A percentile compares a stretch with the other conserved stretches of the same genome.
phyloP scores from a whole-genome alignment of 2,888 invertebrate species.

The Lumbricus terrestris region DNA sequence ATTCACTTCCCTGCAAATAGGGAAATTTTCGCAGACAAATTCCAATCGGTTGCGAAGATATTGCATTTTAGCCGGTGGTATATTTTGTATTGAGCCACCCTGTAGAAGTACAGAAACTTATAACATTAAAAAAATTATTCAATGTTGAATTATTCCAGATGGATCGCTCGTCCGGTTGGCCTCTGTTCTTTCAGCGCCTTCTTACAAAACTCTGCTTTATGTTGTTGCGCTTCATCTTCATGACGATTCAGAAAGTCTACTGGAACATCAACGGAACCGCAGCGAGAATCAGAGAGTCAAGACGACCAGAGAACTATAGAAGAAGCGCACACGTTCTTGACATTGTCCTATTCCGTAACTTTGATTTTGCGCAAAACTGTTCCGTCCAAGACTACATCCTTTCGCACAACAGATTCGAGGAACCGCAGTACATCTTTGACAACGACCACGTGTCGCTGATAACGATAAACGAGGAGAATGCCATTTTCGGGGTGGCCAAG shows the following conservation, averaged over 20 bases:
- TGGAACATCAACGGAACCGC: neutral
- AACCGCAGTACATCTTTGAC: constrained; percentile 19
- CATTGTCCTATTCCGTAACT: neutral
- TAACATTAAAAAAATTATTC: no score
- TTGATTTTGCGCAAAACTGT: neutral
- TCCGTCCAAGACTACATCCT: constrained; percentile 18
- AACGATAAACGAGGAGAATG: neutral
- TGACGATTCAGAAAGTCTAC: neutral
- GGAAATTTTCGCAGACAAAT: no score
- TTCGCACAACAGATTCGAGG: constrained; percentile 24
- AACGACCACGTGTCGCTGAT: constrained; percentile 18
- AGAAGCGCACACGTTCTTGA: neutral
- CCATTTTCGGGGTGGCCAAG: constrained; percentile 12
- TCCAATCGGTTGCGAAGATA: no score
- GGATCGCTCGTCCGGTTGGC: no score
- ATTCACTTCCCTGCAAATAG: no score
- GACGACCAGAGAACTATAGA: neutral
- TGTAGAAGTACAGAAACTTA: no score
- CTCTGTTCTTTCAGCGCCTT: neutral
- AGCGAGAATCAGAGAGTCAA: no score
- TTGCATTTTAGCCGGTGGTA: no score
- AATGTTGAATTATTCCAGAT: no score
- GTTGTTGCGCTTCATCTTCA: neutral
- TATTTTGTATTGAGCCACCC: no score
- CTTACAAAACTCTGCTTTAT: neutral